Evolutionary conservation across 2,888 invertebrate genomes (phyloP).

Genomic region (Drosophila nr. perissopoda): DNA sequence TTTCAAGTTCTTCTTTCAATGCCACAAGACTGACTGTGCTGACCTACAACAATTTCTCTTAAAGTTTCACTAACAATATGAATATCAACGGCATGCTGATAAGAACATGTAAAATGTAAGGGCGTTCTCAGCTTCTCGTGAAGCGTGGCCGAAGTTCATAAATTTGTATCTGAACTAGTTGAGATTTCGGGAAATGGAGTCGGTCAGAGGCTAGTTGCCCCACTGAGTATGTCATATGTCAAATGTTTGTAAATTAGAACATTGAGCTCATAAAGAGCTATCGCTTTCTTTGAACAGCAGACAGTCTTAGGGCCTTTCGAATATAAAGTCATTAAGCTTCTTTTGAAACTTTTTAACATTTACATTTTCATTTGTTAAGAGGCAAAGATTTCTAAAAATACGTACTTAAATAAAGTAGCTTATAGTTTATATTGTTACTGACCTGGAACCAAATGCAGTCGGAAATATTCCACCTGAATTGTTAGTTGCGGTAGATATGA

Average conservation of each 20-base stretch:
- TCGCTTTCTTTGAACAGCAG: neutral
- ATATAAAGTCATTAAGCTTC: neutral
- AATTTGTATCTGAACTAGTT: neutral
- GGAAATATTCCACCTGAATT: neutral
- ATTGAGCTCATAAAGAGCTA: neutral
- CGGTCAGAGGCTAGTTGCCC: neutral
- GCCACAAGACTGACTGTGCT: conserved; percentile 4
- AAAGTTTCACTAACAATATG: neutral
- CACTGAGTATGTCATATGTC: neutral
- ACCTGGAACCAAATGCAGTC: neutral
- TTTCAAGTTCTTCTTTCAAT: conserved; percentile 24
- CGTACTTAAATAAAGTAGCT: neutral
- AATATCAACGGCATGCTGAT: conserved; percentile 22
- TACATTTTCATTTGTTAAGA: neutral
- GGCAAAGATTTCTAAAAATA: neutral
- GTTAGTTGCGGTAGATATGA: neutral
- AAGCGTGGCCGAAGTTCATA: neutral
- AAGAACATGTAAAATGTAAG: neutral
- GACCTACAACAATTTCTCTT: conserved; percentile 21
- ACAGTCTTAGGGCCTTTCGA: neutral
- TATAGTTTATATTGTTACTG: conserved; percentile 1
- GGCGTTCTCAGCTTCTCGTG: neutral
- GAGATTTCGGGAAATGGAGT: neutral
- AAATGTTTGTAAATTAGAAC: neutral
- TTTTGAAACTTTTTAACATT: neutral